Conservation (phyloP, 2,113 vertebrate genomes). For the Mus pahari region DNA sequence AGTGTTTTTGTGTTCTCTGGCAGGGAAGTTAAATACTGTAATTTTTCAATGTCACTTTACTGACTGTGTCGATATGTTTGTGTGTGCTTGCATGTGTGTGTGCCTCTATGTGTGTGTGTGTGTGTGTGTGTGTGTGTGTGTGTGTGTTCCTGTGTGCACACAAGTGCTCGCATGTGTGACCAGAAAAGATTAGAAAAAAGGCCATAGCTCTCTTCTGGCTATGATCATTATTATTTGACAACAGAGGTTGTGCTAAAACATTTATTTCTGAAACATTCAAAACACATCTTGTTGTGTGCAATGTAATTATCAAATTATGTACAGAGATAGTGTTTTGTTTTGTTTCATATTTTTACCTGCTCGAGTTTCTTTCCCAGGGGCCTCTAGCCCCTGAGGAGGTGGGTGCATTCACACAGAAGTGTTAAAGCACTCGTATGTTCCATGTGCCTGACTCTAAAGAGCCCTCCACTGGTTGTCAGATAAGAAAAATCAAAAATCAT, state of each 20-base stretch:
- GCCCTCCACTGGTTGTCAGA: neutral
- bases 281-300: conserved; percentile 60
- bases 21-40: conserved; percentile 63
- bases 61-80: conserved; percentile 44
- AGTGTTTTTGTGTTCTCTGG: conserved; percentile 43
- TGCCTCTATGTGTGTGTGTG: neutral
- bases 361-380: conserved; percentile 64
- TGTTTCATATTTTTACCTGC: conserved; percentile 53
- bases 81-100: neutral
- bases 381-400: neutral
- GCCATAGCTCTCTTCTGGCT: conserved; percentile 65
- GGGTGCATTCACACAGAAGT: neutral
- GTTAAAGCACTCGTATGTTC: neutral
- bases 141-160: no score
- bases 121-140: neutral
- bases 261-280: conserved; percentile 73
- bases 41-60: conserved; percentile 61
- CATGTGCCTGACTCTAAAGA: conserved; percentile 4
- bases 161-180: neutral
- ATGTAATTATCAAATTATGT: conserved; percentile 69
- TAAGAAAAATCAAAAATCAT: conserved; percentile 34
- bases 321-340: neutral
- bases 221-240: conserved; percentile 73
- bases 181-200: conserved; percentile 70
- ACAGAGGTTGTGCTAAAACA: conserved; percentile 56